phyloP scores from a whole-genome alignment of 2,888 invertebrate genomes.

The Tinea semifulvella region DNA sequence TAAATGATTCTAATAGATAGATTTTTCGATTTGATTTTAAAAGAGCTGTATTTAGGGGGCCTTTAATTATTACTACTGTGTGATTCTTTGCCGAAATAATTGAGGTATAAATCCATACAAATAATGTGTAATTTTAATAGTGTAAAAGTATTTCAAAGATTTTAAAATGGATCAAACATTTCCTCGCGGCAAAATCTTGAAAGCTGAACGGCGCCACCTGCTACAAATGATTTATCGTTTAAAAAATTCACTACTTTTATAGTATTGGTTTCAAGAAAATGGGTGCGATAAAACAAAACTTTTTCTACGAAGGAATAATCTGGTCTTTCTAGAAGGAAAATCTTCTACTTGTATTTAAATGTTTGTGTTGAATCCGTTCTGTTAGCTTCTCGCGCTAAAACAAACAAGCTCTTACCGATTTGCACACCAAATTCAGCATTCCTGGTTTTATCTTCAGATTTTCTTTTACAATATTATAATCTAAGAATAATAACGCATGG shows the following conservation, averaged over 20 bases:
- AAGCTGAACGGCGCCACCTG: neutral
- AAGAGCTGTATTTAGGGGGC: too few relatives aligned
- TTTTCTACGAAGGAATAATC: neutral
- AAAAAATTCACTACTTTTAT: neutral
- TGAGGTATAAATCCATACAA: too few relatives aligned
- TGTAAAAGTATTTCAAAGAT: neutral
- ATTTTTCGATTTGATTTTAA: too few relatives aligned
- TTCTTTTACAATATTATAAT: neutral
- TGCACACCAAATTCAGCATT: conserved; percentile 14
- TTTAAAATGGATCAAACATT: neutral
- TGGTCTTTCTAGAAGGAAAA: conserved; percentile 22
- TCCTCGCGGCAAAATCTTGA: neutral
- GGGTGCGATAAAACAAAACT: neutral
- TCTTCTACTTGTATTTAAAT: conserved; percentile 35
- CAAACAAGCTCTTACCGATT: conserved; percentile 20
- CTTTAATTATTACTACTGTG: too few relatives aligned
- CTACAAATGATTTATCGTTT: neutral
- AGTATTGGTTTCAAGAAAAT: conserved; percentile 4
- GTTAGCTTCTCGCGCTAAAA: conserved; percentile 27
- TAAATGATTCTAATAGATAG: too few relatives aligned
- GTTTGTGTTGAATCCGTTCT: conserved; percentile 32
- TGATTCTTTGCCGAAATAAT: too few relatives aligned
- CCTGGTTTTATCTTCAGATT: conserved; percentile 2
- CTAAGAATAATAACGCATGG: too few relatives aligned
- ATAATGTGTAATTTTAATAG: neutral